These are phyloP conservation scores for Bubo scandiacus DNA, from an alignment of 2,113 vertebrate species.

Conservation along the genomic window DNA sequence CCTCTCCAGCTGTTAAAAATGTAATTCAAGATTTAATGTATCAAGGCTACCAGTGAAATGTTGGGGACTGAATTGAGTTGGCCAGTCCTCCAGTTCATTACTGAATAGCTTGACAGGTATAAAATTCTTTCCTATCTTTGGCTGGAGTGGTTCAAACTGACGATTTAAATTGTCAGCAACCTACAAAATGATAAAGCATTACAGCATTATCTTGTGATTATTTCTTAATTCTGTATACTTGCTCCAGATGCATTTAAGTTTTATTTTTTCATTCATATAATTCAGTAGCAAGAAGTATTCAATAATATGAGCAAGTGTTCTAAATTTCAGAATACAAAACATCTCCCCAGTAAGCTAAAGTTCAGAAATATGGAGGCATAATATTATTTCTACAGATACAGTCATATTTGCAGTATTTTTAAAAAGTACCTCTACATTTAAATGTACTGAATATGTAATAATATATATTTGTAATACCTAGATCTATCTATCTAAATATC, in stretches of 20 bases:
- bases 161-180: not conserved
- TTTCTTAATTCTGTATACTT: not conserved
- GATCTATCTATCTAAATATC: not conserved
- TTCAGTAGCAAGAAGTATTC: not conserved
- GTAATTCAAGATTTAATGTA: not conserved
- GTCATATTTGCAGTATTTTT: not conserved
- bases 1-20: not conserved
- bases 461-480: not conserved
- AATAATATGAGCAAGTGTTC: not conserved
- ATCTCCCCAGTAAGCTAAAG: not conserved
- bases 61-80: not conserved
- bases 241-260: not conserved
- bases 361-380: not conserved
- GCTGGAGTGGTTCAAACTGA: not conserved
- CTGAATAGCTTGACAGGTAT: not conserved
- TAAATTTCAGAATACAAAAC: not conserved
- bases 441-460: not conserved
- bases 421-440: not conserved
- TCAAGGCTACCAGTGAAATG: not conserved
- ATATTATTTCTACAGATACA: not conserved
- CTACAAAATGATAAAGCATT: not conserved
- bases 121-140: not conserved
- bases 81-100: not conserved
- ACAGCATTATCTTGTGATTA: not conserved
- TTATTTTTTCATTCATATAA: not conserved